Percentiles rank a stretch among this genome's conserved stretches.
Evolutionary conservation across 2,888 invertebrate species (phyloP).

Genomic region (Lithosia quadra): DNA sequence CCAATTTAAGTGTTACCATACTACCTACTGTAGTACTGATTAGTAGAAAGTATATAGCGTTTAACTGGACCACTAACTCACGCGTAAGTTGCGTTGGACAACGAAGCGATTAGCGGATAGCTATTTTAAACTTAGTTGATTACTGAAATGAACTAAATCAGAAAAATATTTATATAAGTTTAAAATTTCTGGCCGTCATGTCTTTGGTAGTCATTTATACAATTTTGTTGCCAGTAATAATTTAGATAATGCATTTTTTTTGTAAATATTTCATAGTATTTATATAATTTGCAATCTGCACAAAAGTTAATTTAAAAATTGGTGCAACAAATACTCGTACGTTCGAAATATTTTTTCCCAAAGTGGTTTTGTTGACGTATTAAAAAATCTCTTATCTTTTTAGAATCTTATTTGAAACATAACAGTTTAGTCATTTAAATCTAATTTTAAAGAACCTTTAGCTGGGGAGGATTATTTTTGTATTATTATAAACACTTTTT

Average conservation of each 20-base stretch:
- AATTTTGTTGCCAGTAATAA: neutral
- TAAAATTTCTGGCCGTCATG: neutral
- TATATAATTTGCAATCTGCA: neutral
- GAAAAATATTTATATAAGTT: neutral
- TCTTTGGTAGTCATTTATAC: neutral
- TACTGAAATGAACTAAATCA: neutral
- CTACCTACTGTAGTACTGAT: neutral
- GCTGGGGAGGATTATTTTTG: slow-evolving; percentile 38
- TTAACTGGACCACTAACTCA: neutral
- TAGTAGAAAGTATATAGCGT: neutral
- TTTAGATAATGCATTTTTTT: no score
- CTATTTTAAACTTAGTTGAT: neutral
- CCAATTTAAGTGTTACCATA: slow-evolving; percentile 4
- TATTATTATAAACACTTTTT: slow-evolving; percentile 41
- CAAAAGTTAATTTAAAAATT: slow-evolving; percentile 9
- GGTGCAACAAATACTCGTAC: slow-evolving; percentile 14
- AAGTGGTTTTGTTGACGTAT: neutral
- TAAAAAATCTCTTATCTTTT: neutral
- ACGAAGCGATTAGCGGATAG: neutral
- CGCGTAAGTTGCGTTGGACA: neutral
- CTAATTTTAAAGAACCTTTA: slow-evolving; percentile 32
- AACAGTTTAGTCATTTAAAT: slow-evolving; percentile 27
- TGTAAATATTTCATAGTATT: neutral
- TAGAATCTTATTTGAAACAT: slow-evolving; percentile 14
- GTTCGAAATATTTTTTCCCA: neutral